Evolutionary conservation across 2,888 invertebrate species (phyloP).

Genomic region (Philaethria dido): DNA sequence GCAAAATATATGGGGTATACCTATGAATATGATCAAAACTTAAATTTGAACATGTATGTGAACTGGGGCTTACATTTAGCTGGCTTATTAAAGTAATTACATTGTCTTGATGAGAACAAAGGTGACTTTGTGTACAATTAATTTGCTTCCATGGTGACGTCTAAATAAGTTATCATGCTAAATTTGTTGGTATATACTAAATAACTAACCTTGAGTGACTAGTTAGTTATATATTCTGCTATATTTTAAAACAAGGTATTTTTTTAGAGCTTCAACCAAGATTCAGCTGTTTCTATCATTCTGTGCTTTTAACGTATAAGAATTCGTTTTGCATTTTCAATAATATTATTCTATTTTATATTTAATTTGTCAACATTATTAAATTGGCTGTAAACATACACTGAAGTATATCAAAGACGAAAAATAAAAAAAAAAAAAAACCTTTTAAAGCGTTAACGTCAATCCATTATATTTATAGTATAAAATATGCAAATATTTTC

Average conservation of each 20-base stretch:
- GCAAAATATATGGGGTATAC: neutral
- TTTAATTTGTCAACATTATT: neutral
- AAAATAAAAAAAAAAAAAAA: too few relatives aligned
- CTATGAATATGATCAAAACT: neutral
- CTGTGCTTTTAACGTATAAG: neutral
- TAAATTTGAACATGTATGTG: constrained; percentile 26
- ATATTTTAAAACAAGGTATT: too few relatives aligned
- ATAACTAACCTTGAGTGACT: neutral
- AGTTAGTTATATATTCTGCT: neutral
- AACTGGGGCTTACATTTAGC: constrained; percentile 49
- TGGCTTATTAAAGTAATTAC: constrained; percentile 67
- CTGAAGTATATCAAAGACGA: constrained; percentile 25
- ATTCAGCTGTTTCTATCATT: too few relatives aligned
- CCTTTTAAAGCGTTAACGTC: constrained; percentile 42
- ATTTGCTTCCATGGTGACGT: constrained; percentile 35
- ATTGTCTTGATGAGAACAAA: constrained; percentile 63
- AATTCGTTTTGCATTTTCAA: neutral
- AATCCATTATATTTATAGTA: constrained; percentile 43
- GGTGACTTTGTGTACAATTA: constrained; percentile 61
- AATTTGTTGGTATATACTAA: constrained; percentile 46
- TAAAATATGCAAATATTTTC: constrained; percentile 40
- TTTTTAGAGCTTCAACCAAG: too few relatives aligned
- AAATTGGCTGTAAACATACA: neutral
- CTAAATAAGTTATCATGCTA: constrained; percentile 35
- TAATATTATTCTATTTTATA: neutral